Conservation (phyloP, 2,113 vertebrate species). For the Passer montanus region DNA sequence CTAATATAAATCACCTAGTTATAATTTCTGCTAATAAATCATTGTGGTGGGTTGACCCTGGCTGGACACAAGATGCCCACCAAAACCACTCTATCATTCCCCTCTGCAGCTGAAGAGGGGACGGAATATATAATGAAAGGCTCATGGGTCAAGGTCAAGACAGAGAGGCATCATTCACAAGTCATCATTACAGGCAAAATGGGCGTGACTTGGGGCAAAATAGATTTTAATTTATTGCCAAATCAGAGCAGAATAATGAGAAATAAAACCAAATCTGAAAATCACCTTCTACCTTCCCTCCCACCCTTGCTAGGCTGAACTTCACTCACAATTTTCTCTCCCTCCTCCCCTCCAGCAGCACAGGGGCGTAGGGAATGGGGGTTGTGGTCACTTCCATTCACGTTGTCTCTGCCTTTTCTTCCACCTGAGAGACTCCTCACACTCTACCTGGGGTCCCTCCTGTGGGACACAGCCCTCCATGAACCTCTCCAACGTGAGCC, state of each 20-base stretch:
- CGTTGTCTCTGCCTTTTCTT: accelerated
- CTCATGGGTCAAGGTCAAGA: background rate
- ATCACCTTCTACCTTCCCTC: background rate
- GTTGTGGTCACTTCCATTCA: background rate
- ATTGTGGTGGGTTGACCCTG: background rate
- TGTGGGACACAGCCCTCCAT: accelerated
- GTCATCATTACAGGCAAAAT: background rate
- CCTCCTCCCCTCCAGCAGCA: background rate
- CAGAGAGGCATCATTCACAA: background rate
- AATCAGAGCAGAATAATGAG: background rate
- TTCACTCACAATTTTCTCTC: background rate
- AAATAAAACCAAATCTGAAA: background rate
- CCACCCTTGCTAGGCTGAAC: background rate
- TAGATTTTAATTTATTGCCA: background rate
- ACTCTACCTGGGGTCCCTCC: background rate
- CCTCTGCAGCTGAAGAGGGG: background rate
- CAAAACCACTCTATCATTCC: background rate
- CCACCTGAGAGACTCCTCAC: background rate
- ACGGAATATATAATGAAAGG: background rate
- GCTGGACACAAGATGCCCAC: background rate
- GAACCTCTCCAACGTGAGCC: accelerated
- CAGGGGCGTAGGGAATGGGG: background rate
- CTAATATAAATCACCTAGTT: background rate
- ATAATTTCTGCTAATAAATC: background rate
- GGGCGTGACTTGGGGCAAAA: background rate